Conservation (phyloP, 1,140 invertebrate genomes). For the Pararge aegeria region DNA sequence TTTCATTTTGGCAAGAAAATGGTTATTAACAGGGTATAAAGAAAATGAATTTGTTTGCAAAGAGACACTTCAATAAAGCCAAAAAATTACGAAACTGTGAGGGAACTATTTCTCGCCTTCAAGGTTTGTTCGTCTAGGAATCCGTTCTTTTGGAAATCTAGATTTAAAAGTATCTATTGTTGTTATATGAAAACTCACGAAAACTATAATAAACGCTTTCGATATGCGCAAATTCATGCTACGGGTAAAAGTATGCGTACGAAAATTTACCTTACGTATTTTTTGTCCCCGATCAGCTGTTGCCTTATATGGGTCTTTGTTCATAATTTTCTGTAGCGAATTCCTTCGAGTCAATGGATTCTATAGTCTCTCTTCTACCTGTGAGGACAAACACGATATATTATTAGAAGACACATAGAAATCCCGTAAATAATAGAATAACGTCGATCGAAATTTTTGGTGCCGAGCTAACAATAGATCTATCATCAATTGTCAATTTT, state of each 20-base stretch:
- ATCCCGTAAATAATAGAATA: constrained; percentile 10
- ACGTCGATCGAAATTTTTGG: constrained; percentile 3
- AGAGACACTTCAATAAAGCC: too few relatives aligned
- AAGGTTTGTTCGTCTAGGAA: too few relatives aligned
- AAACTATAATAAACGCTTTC: too few relatives aligned
- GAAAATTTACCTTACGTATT: constrained; percentile 18
- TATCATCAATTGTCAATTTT: constrained; percentile 19
- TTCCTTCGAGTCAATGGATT: constrained; percentile 24
- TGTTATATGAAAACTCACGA: too few relatives aligned
- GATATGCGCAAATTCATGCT: too few relatives aligned
- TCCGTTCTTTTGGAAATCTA: too few relatives aligned
- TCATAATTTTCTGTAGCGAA: constrained; percentile 31
- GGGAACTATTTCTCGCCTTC: too few relatives aligned
- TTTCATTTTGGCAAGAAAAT: too few relatives aligned
- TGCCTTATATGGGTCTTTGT: constrained; percentile 38
- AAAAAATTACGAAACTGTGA: too few relatives aligned
- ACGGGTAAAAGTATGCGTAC: constrained; percentile 13
- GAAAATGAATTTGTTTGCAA: too few relatives aligned
- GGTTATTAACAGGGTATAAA: too few relatives aligned
- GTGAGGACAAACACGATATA: constrained; percentile 18
- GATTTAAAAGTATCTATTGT: too few relatives aligned
- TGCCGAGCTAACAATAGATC: constrained; percentile 14
- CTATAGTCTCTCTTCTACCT: constrained; percentile 15
- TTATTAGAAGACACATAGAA: neutral
- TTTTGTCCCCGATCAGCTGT: constrained; percentile 45